Percentiles rank a stretch among this genome's conserved stretches.
Evolutionary conservation across 2,797 vertebrate genomes (phyloP).

Genomic region (Falco columbarius): DNA sequence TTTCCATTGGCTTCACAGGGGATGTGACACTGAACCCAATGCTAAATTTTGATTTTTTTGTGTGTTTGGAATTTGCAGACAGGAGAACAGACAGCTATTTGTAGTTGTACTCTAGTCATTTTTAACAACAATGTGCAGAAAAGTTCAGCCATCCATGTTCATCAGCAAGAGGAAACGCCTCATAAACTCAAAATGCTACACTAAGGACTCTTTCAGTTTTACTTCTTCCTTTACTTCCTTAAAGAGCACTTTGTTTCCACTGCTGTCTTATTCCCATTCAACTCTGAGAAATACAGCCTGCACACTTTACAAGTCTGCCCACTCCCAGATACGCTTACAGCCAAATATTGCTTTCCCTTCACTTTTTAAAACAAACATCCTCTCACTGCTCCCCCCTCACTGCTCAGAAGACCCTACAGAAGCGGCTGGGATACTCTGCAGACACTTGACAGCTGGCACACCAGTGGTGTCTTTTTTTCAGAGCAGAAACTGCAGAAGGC

Average conservation of each 20-base stretch:
- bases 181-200: constrained; percentile 45
- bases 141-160: constrained; percentile 11
- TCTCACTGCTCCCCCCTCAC: background rate
- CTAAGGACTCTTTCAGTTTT: constrained; percentile 37
- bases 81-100: constrained; percentile 30
- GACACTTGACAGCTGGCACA: background rate
- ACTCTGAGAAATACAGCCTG: constrained; percentile 22
- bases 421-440: background rate
- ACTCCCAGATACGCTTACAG: background rate
- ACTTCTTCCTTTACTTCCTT: constrained; percentile 29
- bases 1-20: background rate
- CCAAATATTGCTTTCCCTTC: background rate
- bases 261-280: constrained; percentile 33
- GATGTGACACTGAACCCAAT: background rate
- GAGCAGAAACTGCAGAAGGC: background rate
- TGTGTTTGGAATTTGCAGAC: background rate
- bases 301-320: background rate
- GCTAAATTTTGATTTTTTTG: constrained; percentile 1
- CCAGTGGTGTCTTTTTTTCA: rapidly evolving
- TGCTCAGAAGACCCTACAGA: background rate
- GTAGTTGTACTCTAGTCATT: background rate
- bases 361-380: constrained; percentile 26
- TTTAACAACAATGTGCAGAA: constrained; percentile 41
- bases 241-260: constrained; percentile 37
- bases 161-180: constrained; percentile 31